A percentile compares a stretch with the other conserved stretches of the same genome.
These are phyloP conservation scores for Dichetophora obliterata DNA, from an alignment of 2,888 invertebrate species.

Conservation along the genomic window DNA sequence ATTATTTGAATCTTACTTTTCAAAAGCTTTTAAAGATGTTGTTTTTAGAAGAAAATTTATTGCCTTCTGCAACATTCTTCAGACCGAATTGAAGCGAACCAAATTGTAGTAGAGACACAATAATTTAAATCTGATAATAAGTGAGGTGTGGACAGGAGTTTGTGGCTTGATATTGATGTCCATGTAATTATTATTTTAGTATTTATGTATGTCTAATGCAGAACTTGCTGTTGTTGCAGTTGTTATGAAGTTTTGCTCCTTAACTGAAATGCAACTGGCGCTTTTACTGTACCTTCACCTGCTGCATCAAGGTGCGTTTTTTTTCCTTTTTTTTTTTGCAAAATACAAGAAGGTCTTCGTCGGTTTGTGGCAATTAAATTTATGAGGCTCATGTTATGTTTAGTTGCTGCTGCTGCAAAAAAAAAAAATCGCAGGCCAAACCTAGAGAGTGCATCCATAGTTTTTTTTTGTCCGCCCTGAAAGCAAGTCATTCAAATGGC, in stretches of 20 bases:
- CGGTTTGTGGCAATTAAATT: conserved; percentile 20
- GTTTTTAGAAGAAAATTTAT: too few species aligned
- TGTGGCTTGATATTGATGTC: not conserved
- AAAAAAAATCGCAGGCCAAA: not conserved
- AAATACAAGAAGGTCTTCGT: not conserved
- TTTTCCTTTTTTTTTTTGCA: too few species aligned
- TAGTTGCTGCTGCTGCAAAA: not conserved
- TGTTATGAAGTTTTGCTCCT: not conserved
- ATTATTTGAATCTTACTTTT: too few species aligned
- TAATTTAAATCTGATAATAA: conserved; percentile 5
- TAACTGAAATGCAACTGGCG: not conserved
- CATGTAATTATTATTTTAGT: not conserved
- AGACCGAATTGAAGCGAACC: not conserved
- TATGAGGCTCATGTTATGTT: conserved; percentile 23
- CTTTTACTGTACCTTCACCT: not conserved
- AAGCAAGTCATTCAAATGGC: not conserved
- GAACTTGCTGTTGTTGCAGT: not conserved
- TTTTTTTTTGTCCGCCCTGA: not conserved
- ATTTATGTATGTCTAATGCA: not conserved
- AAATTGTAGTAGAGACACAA: not conserved
- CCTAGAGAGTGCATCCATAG: not conserved
- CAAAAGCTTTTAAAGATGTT: too few species aligned
- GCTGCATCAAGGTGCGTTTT: not conserved
- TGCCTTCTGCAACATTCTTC: not conserved
- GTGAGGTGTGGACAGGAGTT: not conserved